Percentiles rank a stretch among this genome's conserved stretches.
These are phyloP conservation scores for Esperia sulphurella DNA, from an alignment of 2,888 invertebrate species.

Conservation along the genomic window DNA sequence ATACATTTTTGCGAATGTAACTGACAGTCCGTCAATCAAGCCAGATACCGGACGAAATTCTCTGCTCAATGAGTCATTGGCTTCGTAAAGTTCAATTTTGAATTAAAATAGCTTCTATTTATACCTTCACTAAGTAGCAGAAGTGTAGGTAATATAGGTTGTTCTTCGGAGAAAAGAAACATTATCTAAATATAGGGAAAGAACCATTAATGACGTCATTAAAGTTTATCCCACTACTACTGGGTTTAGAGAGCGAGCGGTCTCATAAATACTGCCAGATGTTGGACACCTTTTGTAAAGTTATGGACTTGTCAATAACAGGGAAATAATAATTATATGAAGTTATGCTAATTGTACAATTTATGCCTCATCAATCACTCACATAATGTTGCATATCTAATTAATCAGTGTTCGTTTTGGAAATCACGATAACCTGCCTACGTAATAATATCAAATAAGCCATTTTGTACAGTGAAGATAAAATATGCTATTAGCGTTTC, in stretches of 20 bases:
- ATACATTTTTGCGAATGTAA: conserved; percentile 13
- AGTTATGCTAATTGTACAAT: too few species aligned
- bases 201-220: conserved; percentile 5
- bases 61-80: conserved; percentile 10
- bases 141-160: background rate
- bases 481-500: too few species aligned
- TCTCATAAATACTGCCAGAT: conserved; percentile 1
- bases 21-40: conserved; percentile 15
- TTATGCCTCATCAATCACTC: too few species aligned
- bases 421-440: too few species aligned
- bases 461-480: too few species aligned
- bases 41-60: conserved; percentile 11
- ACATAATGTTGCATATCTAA: too few species aligned
- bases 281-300: background rate
- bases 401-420: too few species aligned
- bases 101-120: background rate
- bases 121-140: background rate
- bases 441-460: too few species aligned
- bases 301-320: too few species aligned
- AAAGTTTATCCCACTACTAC: conserved; percentile 5
- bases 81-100: conserved; percentile 3
- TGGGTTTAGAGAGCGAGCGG: background rate
- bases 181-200: conserved; percentile 1
- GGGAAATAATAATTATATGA: too few species aligned
- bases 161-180: background rate